These are phyloP conservation scores for Xestia ashworthii DNA, from an alignment of 2,888 invertebrate species.

Conservation along the genomic window DNA sequence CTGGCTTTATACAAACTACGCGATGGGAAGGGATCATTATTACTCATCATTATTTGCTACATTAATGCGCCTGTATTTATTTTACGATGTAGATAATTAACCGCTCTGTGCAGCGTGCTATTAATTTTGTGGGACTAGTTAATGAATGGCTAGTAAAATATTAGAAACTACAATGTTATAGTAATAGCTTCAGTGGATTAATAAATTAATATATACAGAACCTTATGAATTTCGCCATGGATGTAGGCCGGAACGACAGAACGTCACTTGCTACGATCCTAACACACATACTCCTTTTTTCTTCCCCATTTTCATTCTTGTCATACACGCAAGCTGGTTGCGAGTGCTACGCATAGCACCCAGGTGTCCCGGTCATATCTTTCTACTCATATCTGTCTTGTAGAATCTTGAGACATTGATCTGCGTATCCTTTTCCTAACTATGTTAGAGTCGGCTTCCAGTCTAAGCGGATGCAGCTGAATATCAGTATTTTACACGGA, in stretches of 20 bases:
- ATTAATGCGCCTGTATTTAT: constrained; percentile 42
- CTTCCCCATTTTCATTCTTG: too few species aligned
- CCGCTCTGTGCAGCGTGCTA: neutral
- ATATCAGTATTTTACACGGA: too few species aligned
- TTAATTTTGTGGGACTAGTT: constrained; percentile 23
- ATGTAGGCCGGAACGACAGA: neutral
- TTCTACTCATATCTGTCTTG: neutral
- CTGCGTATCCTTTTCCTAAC: too few species aligned
- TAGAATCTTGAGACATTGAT: too few species aligned
- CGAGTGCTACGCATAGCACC: neutral
- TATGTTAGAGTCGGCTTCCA: too few species aligned
- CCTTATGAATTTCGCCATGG: neutral
- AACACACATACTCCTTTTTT: neutral
- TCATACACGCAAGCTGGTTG: neutral
- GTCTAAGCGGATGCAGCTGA: too few species aligned
- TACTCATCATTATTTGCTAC: constrained; percentile 49
- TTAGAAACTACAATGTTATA: neutral
- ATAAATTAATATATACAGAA: neutral
- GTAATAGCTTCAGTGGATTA: neutral
- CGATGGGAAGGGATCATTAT: constrained; percentile 40
- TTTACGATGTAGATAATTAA: constrained; percentile 32
- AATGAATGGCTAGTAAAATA: constrained; percentile 9
- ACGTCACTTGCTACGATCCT: neutral
- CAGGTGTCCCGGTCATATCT: too few species aligned
- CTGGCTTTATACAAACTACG: constrained; percentile 26